These are phyloP conservation scores for Drosophila dives DNA, from an alignment of 2,888 invertebrate species.

Conservation along the genomic window DNA sequence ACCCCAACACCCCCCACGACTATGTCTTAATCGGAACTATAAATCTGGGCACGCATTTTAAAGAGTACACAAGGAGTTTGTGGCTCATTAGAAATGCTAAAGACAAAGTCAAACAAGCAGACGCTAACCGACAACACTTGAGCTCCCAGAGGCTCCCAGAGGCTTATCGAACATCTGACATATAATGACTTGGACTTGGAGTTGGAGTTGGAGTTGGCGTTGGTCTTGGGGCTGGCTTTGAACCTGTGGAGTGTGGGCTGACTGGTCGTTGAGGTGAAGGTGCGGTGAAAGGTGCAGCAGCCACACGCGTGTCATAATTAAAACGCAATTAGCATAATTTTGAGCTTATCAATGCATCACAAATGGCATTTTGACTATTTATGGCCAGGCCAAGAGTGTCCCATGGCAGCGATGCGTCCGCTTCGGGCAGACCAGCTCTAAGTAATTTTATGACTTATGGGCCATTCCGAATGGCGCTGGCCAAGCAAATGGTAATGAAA, in stretches of 20 bases:
- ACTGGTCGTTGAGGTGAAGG: constrained; percentile 6
- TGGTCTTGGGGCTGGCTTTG: constrained; percentile 3
- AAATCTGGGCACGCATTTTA: constrained; percentile 69
- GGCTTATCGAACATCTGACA: constrained; percentile 70
- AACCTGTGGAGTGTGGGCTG: background rate
- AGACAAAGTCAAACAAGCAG: constrained; percentile 69
- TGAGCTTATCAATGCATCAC: constrained; percentile 74
- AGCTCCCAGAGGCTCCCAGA: constrained; percentile 60
- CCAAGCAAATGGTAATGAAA: constrained; percentile 71
- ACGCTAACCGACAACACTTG: constrained; percentile 53
- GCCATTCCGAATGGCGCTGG: constrained; percentile 44
- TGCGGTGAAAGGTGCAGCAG: constrained; percentile 52
- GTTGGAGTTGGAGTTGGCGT: constrained; percentile 33
- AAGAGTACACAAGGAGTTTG: constrained; percentile 45
- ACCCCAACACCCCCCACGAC: constrained; percentile 32
- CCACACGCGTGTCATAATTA: constrained; percentile 76
- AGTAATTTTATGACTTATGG: constrained; percentile 75
- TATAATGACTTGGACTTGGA: constrained; percentile 53
- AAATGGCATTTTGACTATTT: constrained; percentile 69
- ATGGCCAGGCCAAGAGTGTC: constrained; percentile 31
- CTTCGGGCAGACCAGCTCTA: constrained; percentile 30
- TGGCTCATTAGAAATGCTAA: constrained; percentile 64
- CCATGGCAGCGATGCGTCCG: background rate
- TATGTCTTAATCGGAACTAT: constrained; percentile 62
- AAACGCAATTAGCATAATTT: constrained; percentile 77